Evolutionary conservation across 2,888 invertebrate genomes (phyloP).

Genomic region (Catocala fraxini): DNA sequence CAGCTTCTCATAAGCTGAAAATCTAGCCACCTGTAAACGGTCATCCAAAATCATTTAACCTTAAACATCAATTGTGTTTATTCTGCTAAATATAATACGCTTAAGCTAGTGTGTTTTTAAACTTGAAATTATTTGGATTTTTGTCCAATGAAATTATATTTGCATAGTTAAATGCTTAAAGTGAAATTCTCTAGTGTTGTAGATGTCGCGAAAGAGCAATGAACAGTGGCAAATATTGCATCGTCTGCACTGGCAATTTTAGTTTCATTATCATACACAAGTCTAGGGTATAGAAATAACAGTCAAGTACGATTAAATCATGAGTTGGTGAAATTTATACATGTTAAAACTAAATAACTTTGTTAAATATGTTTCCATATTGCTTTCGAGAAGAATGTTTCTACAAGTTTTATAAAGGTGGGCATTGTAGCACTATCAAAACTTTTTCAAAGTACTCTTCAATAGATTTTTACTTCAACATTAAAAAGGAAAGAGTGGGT

Average conservation of each 20-base stretch:
- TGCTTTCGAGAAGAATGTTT: slow-evolving; percentile 19
- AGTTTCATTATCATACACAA: slow-evolving; percentile 56
- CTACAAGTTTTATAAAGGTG: slow-evolving; percentile 10
- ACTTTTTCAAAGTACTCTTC: background rate
- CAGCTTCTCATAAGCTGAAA: background rate
- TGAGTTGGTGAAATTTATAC: slow-evolving; percentile 25
- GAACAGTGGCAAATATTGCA: slow-evolving; percentile 42
- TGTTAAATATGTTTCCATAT: slow-evolving; percentile 24
- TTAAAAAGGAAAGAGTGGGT: background rate
- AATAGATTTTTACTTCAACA: slow-evolving; percentile 4
- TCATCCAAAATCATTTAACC: background rate
- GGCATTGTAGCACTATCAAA: slow-evolving; percentile 14
- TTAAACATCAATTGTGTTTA: slow-evolving; percentile 12
- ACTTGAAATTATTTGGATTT: slow-evolving; percentile 25
- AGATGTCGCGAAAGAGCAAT: slow-evolving; percentile 48
- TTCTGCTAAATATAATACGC: slow-evolving; percentile 27
- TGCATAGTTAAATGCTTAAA: slow-evolving; percentile 25
- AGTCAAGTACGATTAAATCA: slow-evolving; percentile 54
- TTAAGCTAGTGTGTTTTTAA: slow-evolving; percentile 24
- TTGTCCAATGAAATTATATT: slow-evolving; percentile 27
- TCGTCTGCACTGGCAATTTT: slow-evolving; percentile 53
- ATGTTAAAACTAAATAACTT: too few relatives aligned
- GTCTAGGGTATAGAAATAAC: slow-evolving; percentile 36
- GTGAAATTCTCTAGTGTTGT: slow-evolving; percentile 24
- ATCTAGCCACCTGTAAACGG: background rate